Conservation (phyloP, 2,797 vertebrate species). For the Astyanax mexicanus region DNA sequence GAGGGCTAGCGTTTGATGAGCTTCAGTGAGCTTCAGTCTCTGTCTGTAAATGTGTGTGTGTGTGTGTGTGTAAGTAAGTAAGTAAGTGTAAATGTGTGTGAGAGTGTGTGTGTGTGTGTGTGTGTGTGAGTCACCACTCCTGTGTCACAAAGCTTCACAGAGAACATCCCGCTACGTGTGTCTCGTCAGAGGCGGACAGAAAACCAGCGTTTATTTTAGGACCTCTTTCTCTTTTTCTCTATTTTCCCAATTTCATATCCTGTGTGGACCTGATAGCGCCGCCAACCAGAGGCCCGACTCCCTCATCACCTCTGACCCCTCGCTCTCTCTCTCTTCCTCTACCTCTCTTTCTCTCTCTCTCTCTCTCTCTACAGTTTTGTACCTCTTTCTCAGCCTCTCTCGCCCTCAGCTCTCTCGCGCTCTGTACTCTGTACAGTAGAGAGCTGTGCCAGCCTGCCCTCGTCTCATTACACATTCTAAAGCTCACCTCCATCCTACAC, state of each 20-base stretch:
- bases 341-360: constrained; percentile 43
- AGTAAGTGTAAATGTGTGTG: too few relatives aligned
- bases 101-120: constrained; percentile 2
- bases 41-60: neutral
- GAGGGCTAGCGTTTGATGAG: constrained; percentile 40
- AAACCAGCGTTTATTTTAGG: constrained; percentile 35
- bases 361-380: constrained; percentile 47
- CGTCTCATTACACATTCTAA: constrained; percentile 85
- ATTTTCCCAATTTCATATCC: constrained; percentile 50
- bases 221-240: constrained; percentile 19
- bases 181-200: constrained; percentile 25
- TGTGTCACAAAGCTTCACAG: constrained; percentile 43
- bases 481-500: constrained; percentile 83
- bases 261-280: constrained; percentile 29
- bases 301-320: constrained; percentile 30
- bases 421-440: constrained; percentile 35
- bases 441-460: constrained; percentile 35
- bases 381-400: too few relatives aligned
- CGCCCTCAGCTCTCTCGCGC: too few relatives aligned
- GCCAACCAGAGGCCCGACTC: constrained; percentile 40
- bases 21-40: too few relatives aligned
- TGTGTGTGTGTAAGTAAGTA: neutral
- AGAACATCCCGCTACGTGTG: constrained; percentile 19
- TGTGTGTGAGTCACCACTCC: constrained; percentile 18
- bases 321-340: constrained; percentile 47